Conservation (phyloP, 2,113 vertebrate species). For the Callopanchax toddi region DNA sequence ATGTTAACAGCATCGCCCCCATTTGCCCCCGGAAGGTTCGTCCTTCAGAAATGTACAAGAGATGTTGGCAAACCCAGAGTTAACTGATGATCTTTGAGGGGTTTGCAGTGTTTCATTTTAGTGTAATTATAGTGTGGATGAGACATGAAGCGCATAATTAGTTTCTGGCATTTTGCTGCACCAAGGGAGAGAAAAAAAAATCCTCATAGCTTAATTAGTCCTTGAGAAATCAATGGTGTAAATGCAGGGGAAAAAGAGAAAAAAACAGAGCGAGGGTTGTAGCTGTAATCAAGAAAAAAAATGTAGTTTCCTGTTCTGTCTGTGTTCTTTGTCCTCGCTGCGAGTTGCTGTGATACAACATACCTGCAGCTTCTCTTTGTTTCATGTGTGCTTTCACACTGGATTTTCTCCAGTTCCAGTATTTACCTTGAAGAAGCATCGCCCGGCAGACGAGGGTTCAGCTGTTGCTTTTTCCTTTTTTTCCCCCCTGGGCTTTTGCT, state of each 20-base stretch:
- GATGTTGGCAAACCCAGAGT: constrained; percentile 45
- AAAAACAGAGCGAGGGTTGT: constrained; percentile 15
- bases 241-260: constrained; percentile 27
- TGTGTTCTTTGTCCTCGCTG: background rate
- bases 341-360: constrained; percentile 20
- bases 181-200: constrained; percentile 57
- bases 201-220: constrained; percentile 66
- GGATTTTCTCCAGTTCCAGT: constrained; percentile 14
- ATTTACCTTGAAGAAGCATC: constrained; percentile 37
- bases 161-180: constrained; percentile 66
- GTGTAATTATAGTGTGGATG: constrained; percentile 69
- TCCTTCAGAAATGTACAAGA: constrained; percentile 20
- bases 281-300: constrained; percentile 49
- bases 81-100: constrained; percentile 55
- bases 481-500: constrained; percentile 63
- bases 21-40: constrained; percentile 14
- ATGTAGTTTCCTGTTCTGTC: constrained; percentile 12
- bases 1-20: constrained; percentile 34
- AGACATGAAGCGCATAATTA: constrained; percentile 75
- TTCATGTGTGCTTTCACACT: background rate
- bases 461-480: constrained; percentile 41
- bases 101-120: constrained; percentile 64
- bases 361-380: constrained; percentile 27
- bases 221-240: constrained; percentile 68
- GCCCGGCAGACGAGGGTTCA: constrained; percentile 45